Percentiles rank a stretch among this genome's conserved stretches.
phyloP scores from a whole-genome alignment of 2,888 invertebrate species.

The Tetramorium bicarinatum region DNA sequence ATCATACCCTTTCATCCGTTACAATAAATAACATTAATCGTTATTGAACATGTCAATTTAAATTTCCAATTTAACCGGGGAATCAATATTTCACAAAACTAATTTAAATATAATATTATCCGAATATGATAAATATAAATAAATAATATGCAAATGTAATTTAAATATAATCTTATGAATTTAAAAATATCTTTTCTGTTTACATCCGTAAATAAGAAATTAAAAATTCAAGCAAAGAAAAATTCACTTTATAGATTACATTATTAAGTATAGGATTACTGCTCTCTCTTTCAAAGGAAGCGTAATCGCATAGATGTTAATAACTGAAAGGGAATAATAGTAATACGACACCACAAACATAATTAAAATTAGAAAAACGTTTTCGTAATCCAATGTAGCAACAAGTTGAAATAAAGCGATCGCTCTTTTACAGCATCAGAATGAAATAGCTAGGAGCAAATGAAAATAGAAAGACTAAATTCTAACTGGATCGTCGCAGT shows the following conservation, averaged over 20 bases:
- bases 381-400: not conserved
- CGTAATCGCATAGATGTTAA: not conserved
- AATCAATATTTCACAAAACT: slow-evolving; percentile 27
- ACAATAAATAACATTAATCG: slow-evolving; percentile 40
- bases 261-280: not conserved
- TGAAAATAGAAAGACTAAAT: slow-evolving; percentile 28
- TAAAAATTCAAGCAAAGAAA: not conserved
- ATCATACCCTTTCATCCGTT: slow-evolving; percentile 34
- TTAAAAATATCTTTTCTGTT: not conserved
- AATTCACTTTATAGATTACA: not conserved
- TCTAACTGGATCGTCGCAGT: not conserved
- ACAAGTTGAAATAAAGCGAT: slow-evolving; percentile 15
- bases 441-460: not conserved
- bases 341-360: not conserved
- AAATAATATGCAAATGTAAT: slow-evolving; percentile 34
- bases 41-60: slow-evolving; percentile 33
- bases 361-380: not conserved
- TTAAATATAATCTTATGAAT: slow-evolving; percentile 9
- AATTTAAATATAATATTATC: slow-evolving; percentile 39
- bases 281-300: not conserved
- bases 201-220: not conserved
- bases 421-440: not conserved
- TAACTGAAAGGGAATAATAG: not conserved
- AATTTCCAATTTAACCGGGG: slow-evolving; percentile 37
- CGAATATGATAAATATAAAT: slow-evolving; percentile 32